Conservation (phyloP, 2,113 vertebrate genomes). For the Polypterus bichir region DNA sequence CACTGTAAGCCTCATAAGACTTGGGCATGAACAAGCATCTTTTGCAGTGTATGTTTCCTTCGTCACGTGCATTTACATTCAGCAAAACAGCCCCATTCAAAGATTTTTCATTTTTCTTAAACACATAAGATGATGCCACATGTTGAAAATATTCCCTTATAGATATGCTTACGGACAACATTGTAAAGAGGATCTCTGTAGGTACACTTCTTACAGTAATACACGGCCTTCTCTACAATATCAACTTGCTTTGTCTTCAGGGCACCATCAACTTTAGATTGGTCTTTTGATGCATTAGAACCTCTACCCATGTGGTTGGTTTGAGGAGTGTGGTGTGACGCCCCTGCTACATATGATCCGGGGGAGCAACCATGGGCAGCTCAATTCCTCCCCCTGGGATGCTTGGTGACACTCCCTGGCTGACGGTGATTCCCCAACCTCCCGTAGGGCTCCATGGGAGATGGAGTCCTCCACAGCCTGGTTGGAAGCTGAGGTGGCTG, state of each 20-base stretch:
- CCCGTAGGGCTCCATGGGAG: too few species aligned
- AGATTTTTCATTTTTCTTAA: constrained; percentile 80
- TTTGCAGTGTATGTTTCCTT: constrained; percentile 84
- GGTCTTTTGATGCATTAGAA: constrained; percentile 76
- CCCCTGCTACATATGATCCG: too few species aligned
- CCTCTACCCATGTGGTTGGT: constrained; percentile 63
- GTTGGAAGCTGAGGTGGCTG: too few species aligned
- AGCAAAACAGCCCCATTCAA: constrained; percentile 65
- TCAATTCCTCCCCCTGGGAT: too few species aligned
- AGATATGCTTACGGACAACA: constrained; percentile 97
- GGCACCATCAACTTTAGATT: constrained; percentile 61
- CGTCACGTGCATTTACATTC: constrained; percentile 56
- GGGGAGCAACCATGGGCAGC: too few species aligned
- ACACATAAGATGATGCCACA: constrained; percentile 89
- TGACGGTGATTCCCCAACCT: too few species aligned
- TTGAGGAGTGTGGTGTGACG: constrained; percentile 61
- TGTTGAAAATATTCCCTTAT: constrained; percentile 98
- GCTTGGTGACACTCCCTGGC: too few species aligned
- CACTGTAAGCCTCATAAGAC: constrained; percentile 88
- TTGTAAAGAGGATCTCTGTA: constrained; percentile 96
- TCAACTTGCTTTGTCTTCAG: constrained; percentile 77
- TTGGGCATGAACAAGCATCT: constrained; percentile 94
- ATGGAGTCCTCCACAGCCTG: too few species aligned
- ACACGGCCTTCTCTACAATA: constrained; percentile 91
- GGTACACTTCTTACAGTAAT: constrained; percentile 99